Percentiles rank a stretch among this genome's conserved stretches.
phyloP scores from a whole-genome alignment of 1,140 invertebrate genomes.

The Coelopa frigida region DNA sequence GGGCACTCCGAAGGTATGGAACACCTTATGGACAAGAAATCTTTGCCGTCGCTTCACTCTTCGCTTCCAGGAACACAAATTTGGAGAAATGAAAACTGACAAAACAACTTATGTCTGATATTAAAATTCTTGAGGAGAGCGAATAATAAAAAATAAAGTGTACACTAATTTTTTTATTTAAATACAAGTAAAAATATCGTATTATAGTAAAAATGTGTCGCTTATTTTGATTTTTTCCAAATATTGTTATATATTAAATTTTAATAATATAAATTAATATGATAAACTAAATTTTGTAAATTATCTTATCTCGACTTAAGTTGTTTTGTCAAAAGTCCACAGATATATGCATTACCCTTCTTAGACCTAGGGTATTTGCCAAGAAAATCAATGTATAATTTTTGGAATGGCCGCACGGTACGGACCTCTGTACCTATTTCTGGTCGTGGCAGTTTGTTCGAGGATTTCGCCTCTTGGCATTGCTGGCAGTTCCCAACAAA shows the following conservation, averaged over 20 bases:
- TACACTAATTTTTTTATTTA: too few species aligned
- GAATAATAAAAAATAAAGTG: too few species aligned
- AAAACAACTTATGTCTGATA: too few species aligned
- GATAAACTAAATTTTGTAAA: too few species aligned
- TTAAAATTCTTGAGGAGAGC: too few species aligned
- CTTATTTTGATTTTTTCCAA: too few species aligned
- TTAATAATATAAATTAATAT: too few species aligned
- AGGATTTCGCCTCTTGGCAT: conserved; percentile 2
- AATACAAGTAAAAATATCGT: too few species aligned
- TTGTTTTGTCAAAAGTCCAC: conserved; percentile 14
- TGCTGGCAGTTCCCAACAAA: conserved; percentile 1
- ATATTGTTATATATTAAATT: too few species aligned
- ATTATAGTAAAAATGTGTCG: too few species aligned
- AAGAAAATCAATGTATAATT: conserved; percentile 15
- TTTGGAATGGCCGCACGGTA: conserved; percentile 13
- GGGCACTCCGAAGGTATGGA: conserved; percentile 15
- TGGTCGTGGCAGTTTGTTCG: conserved; percentile 3
- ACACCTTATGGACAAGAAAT: conserved; percentile 12
- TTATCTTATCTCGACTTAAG: too few species aligned
- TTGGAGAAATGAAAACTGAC: conserved; percentile 14
- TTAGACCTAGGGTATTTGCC: conserved; percentile 13
- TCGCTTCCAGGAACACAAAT: conserved; percentile 16
- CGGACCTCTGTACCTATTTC: conserved; percentile 2
- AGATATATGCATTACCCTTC: conserved; percentile 12
- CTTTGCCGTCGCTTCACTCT: conserved; percentile 12